These are phyloP conservation scores for Chrysogorgia sp. DNA, from an alignment of 92 coral and sea anemone species.

Conservation along the genomic window DNA sequence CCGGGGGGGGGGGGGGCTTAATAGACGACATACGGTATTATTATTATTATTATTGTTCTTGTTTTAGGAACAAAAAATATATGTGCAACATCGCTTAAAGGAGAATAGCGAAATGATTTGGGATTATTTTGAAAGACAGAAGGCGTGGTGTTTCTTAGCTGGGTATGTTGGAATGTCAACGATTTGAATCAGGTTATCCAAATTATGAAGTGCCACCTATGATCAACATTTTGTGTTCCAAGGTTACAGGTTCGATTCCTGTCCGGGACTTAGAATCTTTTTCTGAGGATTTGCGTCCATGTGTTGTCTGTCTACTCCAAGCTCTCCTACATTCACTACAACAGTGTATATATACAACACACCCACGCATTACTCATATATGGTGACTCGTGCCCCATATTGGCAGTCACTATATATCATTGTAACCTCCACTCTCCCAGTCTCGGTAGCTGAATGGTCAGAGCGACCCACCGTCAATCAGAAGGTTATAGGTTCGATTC, in stretches of 20 bases:
- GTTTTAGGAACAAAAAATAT: conserved; percentile 81
- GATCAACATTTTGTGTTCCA: no score
- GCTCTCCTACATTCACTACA: no score
- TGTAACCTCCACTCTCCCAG: no score
- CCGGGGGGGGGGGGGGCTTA: neutral
- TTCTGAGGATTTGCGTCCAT: no score
- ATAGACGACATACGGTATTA: neutral
- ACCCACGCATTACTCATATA: no score
- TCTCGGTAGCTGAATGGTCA: no score
- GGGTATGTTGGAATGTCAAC: conserved; percentile 77
- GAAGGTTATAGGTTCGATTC: no score
- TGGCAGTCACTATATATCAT: no score
- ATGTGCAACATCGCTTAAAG: conserved; percentile 81
- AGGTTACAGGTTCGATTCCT: neutral
- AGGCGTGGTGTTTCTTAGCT: conserved; percentile 82
- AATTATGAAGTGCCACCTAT: neutral
- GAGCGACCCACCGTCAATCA: no score
- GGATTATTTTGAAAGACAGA: conserved; percentile 68
- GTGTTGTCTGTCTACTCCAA: no score
- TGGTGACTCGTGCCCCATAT: no score
- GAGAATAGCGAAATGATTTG: conserved; percentile 77
- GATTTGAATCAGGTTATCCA: neutral
- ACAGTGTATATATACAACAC: no score
- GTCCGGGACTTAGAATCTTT: neutral
- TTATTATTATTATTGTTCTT: neutral